phyloP scores from a whole-genome alignment of 2,113 vertebrate species.

The Cyphomyrus plagiostoma region DNA sequence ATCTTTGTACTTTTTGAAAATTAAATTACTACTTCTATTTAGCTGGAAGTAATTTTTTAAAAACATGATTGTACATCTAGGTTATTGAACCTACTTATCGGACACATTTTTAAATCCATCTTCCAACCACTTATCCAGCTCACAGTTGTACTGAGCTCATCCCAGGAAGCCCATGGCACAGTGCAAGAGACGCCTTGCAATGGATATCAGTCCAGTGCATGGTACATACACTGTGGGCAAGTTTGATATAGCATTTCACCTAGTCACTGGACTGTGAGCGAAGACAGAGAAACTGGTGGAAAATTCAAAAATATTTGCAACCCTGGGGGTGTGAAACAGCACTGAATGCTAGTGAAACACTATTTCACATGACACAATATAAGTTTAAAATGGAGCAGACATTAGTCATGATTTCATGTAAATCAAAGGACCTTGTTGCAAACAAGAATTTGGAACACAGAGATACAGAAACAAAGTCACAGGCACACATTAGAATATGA shows the following conservation, averaged over 20 bases:
- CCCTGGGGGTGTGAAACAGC: background rate
- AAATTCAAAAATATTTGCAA: background rate
- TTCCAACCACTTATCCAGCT: background rate
- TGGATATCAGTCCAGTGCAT: background rate
- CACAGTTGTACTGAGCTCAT: background rate
- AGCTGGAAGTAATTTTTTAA: background rate
- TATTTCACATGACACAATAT: background rate
- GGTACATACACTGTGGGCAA: background rate
- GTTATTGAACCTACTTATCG: background rate
- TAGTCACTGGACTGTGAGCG: background rate
- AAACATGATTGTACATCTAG: background rate
- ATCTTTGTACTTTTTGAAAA: background rate
- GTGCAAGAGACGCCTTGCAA: background rate
- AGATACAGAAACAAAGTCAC: background rate
- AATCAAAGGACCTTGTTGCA: background rate
- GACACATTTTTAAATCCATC: background rate
- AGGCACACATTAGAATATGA: background rate
- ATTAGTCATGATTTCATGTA: background rate
- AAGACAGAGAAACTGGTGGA: background rate
- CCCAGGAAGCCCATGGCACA: background rate
- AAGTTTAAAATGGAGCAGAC: background rate
- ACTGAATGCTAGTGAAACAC: background rate
- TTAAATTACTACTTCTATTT: background rate
- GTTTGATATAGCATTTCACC: background rate
- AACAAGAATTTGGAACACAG: background rate